Conservation (phyloP, 2,888 invertebrate genomes). For the Neocrepidodera transversa region DNA sequence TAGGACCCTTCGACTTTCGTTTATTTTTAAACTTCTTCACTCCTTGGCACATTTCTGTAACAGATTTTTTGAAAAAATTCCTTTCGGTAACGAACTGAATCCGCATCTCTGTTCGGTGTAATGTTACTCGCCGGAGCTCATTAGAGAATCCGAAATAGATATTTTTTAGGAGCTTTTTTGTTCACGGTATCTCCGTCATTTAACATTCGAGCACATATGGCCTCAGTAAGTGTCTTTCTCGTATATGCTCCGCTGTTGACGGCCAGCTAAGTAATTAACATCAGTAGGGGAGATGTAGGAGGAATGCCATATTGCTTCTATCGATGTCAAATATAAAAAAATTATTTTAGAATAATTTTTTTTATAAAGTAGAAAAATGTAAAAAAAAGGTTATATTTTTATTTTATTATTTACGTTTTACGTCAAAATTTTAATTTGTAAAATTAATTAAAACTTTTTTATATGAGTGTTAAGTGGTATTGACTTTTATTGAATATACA, state of each 20-base stretch:
- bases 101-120: slow-evolving; percentile 45
- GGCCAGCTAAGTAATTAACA: slow-evolving; percentile 50
- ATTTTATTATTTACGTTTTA: too few relatives aligned
- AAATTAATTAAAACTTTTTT: too few relatives aligned
- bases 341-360: too few relatives aligned
- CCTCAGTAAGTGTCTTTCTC: slow-evolving; percentile 48
- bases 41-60: slow-evolving; percentile 30
- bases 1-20: not conserved
- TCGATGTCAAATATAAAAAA: not conserved
- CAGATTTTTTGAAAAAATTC: slow-evolving; percentile 31
- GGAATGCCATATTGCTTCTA: slow-evolving; percentile 22
- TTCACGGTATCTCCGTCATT: slow-evolving; percentile 52
- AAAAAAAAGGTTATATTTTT: too few relatives aligned
- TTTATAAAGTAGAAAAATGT: too few relatives aligned
- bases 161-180: slow-evolving; percentile 47
- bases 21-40: slow-evolving; percentile 1
- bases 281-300: slow-evolving; percentile 45
- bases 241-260: slow-evolving; percentile 40
- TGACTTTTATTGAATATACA: not conserved
- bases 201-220: slow-evolving; percentile 57
- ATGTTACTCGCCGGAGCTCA: slow-evolving; percentile 51
- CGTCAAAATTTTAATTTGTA: too few relatives aligned
- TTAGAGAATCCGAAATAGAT: slow-evolving; percentile 54
- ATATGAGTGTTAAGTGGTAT: too few relatives aligned
- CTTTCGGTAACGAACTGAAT: slow-evolving; percentile 28